These are phyloP conservation scores for Tokudaia tokunoshimensis DNA, from an alignment of 2,797 vertebrate species.

Conservation along the genomic window DNA sequence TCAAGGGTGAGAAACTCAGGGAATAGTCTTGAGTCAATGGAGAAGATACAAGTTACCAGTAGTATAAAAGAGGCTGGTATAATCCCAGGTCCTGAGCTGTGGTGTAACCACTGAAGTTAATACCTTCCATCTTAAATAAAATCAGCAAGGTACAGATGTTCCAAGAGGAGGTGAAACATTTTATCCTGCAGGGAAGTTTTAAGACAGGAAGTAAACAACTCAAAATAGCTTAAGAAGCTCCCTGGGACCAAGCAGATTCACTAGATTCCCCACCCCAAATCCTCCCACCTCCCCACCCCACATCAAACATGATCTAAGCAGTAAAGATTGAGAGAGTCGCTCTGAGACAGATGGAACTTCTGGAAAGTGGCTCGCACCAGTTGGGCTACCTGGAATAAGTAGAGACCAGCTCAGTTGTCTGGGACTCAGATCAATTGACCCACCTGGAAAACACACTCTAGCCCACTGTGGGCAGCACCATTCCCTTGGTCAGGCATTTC, in stretches of 20 bases:
- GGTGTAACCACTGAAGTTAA: background rate
- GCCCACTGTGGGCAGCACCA: background rate
- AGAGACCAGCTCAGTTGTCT: background rate
- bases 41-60: background rate
- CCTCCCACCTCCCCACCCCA: rapidly evolving
- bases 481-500: background rate
- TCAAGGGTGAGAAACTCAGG: background rate
- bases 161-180: background rate
- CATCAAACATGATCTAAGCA: background rate
- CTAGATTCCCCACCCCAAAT: background rate
- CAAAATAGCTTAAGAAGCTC: background rate
- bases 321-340: background rate
- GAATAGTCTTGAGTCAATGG: background rate
- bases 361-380: background rate
- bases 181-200: background rate
- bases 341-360: background rate
- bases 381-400: background rate
- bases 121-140: background rate
- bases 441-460: background rate
- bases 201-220: background rate
- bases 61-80: background rate
- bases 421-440: background rate
- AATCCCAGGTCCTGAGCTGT: background rate
- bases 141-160: background rate
- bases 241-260: background rate